These are phyloP conservation scores for Barypeithes pellucidus DNA, from an alignment of 2,888 invertebrate species.

Conservation along the genomic window DNA sequence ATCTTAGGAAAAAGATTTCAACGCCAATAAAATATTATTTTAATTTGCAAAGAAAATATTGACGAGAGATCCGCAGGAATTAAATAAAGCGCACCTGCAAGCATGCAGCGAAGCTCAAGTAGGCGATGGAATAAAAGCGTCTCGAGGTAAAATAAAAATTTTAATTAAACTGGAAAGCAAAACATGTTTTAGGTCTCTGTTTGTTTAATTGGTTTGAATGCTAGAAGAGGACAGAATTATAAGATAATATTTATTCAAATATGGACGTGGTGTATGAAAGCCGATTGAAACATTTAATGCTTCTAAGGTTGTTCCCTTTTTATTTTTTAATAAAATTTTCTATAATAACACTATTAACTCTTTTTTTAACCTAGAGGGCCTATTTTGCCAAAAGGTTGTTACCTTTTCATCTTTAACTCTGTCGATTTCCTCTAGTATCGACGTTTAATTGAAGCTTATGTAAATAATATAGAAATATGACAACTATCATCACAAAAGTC, in stretches of 20 bases:
- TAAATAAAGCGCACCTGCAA: slow-evolving; percentile 34
- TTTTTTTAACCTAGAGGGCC: no score
- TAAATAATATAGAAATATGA: no score
- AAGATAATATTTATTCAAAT: slow-evolving; percentile 36
- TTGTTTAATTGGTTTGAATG: slow-evolving; percentile 39
- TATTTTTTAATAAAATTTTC: no score
- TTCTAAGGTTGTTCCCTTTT: no score
- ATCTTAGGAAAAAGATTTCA: neutral
- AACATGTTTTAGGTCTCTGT: slow-evolving; percentile 33
- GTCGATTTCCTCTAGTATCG: no score
- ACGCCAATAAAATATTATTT: slow-evolving; percentile 16
- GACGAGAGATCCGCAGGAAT: slow-evolving; percentile 4
- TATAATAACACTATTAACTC: no score
- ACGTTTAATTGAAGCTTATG: no score
- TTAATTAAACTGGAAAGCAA: slow-evolving; percentile 35
- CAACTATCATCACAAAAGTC: no score
- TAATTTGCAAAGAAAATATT: slow-evolving; percentile 18
- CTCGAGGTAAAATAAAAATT: slow-evolving; percentile 21
- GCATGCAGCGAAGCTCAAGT: slow-evolving; percentile 4
- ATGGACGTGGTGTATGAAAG: slow-evolving; percentile 1
- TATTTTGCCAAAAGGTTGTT: no score
- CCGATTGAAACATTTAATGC: slow-evolving; percentile 2
- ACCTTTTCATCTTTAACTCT: no score
- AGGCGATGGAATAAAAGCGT: slow-evolving; percentile 2
- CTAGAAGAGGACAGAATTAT: slow-evolving; percentile 34